Base-by-base conservation (phyloP, 2,888 invertebrate genomes). In the Melangyna quadrimaculata region DNA sequence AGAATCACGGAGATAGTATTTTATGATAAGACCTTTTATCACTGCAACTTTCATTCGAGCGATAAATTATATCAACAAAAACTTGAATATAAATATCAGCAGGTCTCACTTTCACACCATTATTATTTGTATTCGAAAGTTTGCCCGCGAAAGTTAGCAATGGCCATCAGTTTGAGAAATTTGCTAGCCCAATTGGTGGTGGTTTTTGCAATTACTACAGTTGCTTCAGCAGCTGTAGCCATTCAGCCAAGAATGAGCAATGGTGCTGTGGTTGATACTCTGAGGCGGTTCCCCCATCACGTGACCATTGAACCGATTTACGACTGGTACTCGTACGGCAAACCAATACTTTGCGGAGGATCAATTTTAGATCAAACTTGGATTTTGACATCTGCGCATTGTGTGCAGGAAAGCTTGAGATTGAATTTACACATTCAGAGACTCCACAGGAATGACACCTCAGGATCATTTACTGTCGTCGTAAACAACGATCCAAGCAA, bases 281-380 rank as follows among this genome's bases (percentile, higher is more conserved):
- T 87, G 7, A 43, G 63, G 4, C 48, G 83, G 17, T 88, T 88
- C 32, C 81, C 87, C 0, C 87, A 87, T 71, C 87, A 87, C 12
- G 84, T 87, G 3, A 79, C 67, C 3, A 77, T 87, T 29, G 51
- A 51, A 70, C 51, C 57, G 14, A 27, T 32, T 5, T n/a, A 12
- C 9, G 5, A 14, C 12, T 51, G 32, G 19, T 6, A 14, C 10
- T 12, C 1, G 6, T 17, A n/a, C 2, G 22, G 1, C 3, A 14
- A 2, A 9, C 3, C 17, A 2, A 1, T 4, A 6, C 0, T 57
- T 0, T 87, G 88, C 9, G 78, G 83, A 35, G 88, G 87, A 57
- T 78, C 88, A 6, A 78, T 88, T n/a, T 19, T 88, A 3, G n/a
- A 43, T 1, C 8, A 17, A 43, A 2, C 2, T 3, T 40, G 40